These are phyloP conservation scores for Maccullochella peelii DNA, from an alignment of 2,113 vertebrate genomes.

Conservation along the genomic window DNA sequence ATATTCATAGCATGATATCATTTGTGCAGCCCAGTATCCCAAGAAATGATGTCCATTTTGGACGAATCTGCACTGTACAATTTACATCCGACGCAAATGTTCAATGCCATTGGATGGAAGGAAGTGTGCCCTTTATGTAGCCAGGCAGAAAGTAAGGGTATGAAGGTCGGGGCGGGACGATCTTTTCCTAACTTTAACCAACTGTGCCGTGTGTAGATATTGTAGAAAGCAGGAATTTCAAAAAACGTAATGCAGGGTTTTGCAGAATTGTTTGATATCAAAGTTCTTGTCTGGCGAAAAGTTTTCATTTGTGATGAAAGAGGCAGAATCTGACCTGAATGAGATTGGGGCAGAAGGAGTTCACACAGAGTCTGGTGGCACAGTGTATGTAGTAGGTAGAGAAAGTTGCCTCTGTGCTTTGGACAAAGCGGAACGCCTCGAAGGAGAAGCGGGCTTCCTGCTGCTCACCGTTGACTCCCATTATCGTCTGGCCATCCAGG, in stretches of 20 bases:
- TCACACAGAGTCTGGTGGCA: constrained; percentile 77
- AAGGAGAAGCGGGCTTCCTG: constrained; percentile 81
- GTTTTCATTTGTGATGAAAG: neutral
- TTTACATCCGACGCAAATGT: neutral
- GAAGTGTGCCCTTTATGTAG: neutral
- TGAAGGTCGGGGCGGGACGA: neutral
- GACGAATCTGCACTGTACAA: neutral
- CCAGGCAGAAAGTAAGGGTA: neutral
- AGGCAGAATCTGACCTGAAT: constrained; percentile 61
- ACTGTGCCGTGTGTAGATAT: neutral
- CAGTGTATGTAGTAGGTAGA: constrained; percentile 83
- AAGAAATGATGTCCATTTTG: neutral
- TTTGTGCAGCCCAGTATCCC: neutral
- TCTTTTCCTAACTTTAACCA: neutral
- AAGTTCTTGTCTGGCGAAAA: neutral
- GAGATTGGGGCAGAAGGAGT: constrained; percentile 61
- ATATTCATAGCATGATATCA: neutral
- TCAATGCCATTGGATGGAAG: neutral
- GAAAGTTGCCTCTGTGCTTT: constrained; percentile 39
- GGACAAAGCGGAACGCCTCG: constrained; percentile 80
- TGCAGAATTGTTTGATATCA: neutral
- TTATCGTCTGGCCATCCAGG: constrained; percentile 75
- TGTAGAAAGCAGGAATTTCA: neutral
- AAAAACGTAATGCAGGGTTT: neutral
- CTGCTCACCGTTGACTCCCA: constrained; percentile 68